Base-by-base conservation (phyloP, 2,888 invertebrate species). In the Euplagia quadripunctaria region DNA sequence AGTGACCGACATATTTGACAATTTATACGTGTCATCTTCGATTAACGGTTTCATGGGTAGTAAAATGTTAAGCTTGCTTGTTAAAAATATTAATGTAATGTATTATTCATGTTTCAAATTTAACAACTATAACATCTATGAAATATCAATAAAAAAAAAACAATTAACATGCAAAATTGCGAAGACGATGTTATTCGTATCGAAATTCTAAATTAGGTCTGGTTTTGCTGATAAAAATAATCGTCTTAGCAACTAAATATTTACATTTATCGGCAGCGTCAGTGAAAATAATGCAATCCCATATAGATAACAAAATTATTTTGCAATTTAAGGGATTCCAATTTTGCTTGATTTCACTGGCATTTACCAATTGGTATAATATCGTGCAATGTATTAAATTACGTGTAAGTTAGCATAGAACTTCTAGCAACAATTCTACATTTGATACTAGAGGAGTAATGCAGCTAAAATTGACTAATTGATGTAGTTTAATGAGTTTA, bases 1-100 rank as follows among this genome's bases (percentile, higher is more conserved):
- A 79, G 80, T 88, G 92, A 85, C 90, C 89, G 80, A 89, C 83
- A 91, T 91, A 88, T 84, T 88, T 86, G 83, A 78, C 82, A 84
- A 87, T 85, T 87, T 85, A 81, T 74, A 77, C 65, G 64, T 73
- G 66, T 68, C 66, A 0, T 71, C 72, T 77, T 77, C 71, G 73
- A 80, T 68, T 70, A 74, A 63, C 46, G 63, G 63, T 71, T 64
- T 73, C 64, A 79, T 78, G 72, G 79, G 75, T 79, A 73, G 41
- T 58, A 77, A 61, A 78, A 78, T 77, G 79, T 76, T 70, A 84
- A 80, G 77, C 79, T 76, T 86, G 85, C 81, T 74, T 77, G 78
- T 81, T 82, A 81, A 64, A 73, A 78, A 46, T 77, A 85, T 52
- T 72, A 73, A 68, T 67, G 78, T 70, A 71, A 82, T 71, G 73